These are phyloP conservation scores for Escarpia spicata DNA, from an alignment of 2,888 invertebrate species.

Conservation along the genomic window DNA sequence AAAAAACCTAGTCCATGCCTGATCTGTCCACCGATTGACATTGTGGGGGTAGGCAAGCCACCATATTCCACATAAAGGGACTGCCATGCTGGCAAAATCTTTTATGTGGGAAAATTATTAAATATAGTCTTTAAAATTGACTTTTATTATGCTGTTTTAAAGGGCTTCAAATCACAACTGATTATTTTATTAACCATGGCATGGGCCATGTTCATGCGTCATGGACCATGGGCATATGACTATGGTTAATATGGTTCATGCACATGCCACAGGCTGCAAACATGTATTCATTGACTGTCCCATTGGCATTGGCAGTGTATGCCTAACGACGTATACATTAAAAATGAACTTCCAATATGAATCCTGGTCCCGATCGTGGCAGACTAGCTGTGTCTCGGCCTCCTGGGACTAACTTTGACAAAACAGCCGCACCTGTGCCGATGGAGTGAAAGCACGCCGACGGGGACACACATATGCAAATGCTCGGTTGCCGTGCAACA, in stretches of 20 bases:
- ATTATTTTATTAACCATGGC: not conserved
- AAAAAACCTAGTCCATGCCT: too few species aligned
- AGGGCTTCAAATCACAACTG: not conserved
- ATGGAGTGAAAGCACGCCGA: not conserved
- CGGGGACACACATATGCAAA: not conserved
- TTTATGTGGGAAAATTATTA: not conserved
- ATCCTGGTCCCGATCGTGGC: not conserved
- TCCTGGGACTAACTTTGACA: not conserved
- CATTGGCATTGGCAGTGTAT: not conserved
- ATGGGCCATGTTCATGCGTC: too few species aligned
- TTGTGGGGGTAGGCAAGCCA: too few species aligned
- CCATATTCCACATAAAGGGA: too few species aligned
- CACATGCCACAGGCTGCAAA: not conserved
- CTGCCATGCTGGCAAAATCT: not conserved
- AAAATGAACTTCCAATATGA: not conserved
- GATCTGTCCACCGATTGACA: too few species aligned
- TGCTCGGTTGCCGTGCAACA: conserved; percentile 9
- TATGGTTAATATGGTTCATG: too few species aligned
- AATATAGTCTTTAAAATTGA: not conserved
- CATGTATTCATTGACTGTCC: not conserved
- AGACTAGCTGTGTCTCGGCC: not conserved
- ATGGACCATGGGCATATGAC: too few species aligned
- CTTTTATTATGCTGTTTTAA: not conserved
- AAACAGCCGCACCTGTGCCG: not conserved
- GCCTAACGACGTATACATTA: not conserved